A percentile compares a stretch with the other conserved stretches of the same genome.
Evolutionary conservation across 2,113 vertebrate species (phyloP).

Genomic region (Argyrosomus japonicus): DNA sequence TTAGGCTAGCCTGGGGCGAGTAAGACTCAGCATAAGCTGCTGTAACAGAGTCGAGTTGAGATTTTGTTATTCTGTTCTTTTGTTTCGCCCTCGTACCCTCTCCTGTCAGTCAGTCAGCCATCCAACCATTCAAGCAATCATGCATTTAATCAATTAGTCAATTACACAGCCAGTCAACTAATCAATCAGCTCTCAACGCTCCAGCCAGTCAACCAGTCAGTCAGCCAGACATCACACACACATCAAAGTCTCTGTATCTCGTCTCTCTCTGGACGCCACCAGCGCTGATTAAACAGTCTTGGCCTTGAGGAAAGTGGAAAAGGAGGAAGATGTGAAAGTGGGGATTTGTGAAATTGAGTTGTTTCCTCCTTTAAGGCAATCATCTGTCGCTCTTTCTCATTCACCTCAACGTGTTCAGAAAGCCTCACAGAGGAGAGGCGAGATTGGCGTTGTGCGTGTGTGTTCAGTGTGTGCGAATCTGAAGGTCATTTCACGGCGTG

Average conservation of each 20-base stretch:
- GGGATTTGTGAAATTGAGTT: slow-evolving; percentile 40
- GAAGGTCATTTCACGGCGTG: slow-evolving; percentile 70
- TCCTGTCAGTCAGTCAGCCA: slow-evolving; percentile 30
- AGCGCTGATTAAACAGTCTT: slow-evolving; percentile 47
- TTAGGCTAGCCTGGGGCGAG: slow-evolving; percentile 9
- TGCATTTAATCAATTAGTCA: slow-evolving; percentile 64
- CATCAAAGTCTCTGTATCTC: slow-evolving; percentile 23
- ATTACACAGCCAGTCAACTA: slow-evolving; percentile 38
- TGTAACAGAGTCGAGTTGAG: slow-evolving; percentile 6
- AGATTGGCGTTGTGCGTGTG: slow-evolving; percentile 43
- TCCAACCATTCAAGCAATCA: slow-evolving; percentile 33
- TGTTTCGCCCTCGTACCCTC: slow-evolving; percentile 15
- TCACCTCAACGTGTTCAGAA: slow-evolving; percentile 36
- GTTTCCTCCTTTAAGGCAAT: slow-evolving; percentile 45
- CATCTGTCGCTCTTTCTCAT: slow-evolving; percentile 10
- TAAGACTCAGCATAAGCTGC: slow-evolving; percentile 5
- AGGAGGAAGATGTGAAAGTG: background rate
- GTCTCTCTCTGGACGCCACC: slow-evolving; percentile 9
- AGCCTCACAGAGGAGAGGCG: background rate
- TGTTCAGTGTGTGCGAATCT: slow-evolving; percentile 30
- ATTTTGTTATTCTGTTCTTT: slow-evolving; percentile 1
- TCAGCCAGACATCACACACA: slow-evolving; percentile 30
- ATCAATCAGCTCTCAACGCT: slow-evolving; percentile 46
- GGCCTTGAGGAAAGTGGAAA: slow-evolving; percentile 30
- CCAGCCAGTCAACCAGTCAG: slow-evolving; percentile 17